These are phyloP conservation scores for Palythoa heliodiscus DNA, from an alignment of 92 coral and sea anemone genomes.

Conservation along the genomic window DNA sequence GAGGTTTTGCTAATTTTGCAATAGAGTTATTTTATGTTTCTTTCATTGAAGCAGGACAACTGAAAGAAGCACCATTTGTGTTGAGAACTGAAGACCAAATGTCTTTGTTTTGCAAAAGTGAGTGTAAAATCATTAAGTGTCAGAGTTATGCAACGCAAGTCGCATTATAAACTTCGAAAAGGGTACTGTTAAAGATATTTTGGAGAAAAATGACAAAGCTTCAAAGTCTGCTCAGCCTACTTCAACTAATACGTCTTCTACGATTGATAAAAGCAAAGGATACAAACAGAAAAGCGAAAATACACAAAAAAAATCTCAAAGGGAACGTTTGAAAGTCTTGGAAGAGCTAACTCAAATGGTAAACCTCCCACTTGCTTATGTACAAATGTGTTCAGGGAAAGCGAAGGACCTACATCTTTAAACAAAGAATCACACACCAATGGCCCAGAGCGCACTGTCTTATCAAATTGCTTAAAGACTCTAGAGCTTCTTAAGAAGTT, in stretches of 20 bases:
- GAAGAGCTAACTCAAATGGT: not conserved
- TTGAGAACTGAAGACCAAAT: slow-evolving; percentile 17
- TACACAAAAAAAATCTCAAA: slow-evolving; percentile 35
- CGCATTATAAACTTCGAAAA: slow-evolving; percentile 4
- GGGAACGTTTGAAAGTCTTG: slow-evolving; percentile 43
- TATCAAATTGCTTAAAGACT: not conserved
- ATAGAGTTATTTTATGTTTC: slow-evolving; percentile 34
- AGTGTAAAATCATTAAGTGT: not conserved
- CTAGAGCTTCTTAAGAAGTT: no score
- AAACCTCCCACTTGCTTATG: not conserved
- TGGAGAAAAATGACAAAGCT: slow-evolving; percentile 32
- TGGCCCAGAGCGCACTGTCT: not conserved
- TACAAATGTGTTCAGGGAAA: no score
- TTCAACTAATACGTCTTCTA: slow-evolving; percentile 32
- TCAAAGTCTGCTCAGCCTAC: slow-evolving; percentile 36
- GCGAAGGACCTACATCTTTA: no score
- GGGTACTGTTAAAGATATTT: slow-evolving; percentile 21
- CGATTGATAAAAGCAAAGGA: slow-evolving; percentile 39
- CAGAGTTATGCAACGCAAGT: not conserved
- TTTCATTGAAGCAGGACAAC: slow-evolving; percentile 45
- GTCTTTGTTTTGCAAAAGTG: slow-evolving; percentile 35
- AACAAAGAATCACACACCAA: no score
- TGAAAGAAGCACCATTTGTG: slow-evolving; percentile 43
- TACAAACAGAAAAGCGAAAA: slow-evolving; percentile 33
- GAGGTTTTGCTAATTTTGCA: slow-evolving; percentile 52